Evolutionary conservation across 2,113 vertebrate genomes (phyloP), one percentile per base, ranked within the genome.

Genomic region (Limnothrissa miodon): DNA sequence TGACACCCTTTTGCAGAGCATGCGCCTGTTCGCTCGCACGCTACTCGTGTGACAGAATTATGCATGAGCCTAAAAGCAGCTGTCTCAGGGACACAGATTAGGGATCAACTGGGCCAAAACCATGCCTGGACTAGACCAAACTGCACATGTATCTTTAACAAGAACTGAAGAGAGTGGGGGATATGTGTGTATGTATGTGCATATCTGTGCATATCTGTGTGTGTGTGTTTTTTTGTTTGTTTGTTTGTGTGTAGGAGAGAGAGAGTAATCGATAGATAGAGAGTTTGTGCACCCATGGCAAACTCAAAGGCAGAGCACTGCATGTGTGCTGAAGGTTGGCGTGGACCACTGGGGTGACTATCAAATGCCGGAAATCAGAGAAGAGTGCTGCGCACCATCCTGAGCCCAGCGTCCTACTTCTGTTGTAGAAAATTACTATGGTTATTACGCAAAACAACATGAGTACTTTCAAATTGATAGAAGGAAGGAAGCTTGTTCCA

Each of bases 41-140:
- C 80, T 84, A 82, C 84, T 86, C 83, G 48, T 51, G 78, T 8
- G 15, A 25, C 45, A 85, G 85, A 88, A 87, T 88, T 84, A 88
- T 88, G 84, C 84, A 89, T 88, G 81, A 88, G 66, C 66, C 10
- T 29, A 33, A 74, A 3, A 36, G 29, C 66, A 74, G 66, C 66
- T 33, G 59, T 23, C 10, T 70, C 29, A 4, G 25, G 62, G 62
- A 70, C 36, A 7, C 2, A 29, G 62, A 21, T 59, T n/a, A 25
- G n/a, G n/a, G n/a, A n/a, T 48, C 1, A 4, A 6, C 17, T 4
- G 19, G 21, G 33, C 25, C 66, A 74, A 29, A 36, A 17, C 66
- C 15, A 1, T 3, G 5, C 66, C 66, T 17, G 11, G 33, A 36
- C 66, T 36, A 13, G 66, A 33, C 66, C 29, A 13, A 17, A 39